These are phyloP conservation scores for Helobdella robusta DNA, from an alignment of 2,888 invertebrate genomes.

Conservation along the genomic window DNA sequence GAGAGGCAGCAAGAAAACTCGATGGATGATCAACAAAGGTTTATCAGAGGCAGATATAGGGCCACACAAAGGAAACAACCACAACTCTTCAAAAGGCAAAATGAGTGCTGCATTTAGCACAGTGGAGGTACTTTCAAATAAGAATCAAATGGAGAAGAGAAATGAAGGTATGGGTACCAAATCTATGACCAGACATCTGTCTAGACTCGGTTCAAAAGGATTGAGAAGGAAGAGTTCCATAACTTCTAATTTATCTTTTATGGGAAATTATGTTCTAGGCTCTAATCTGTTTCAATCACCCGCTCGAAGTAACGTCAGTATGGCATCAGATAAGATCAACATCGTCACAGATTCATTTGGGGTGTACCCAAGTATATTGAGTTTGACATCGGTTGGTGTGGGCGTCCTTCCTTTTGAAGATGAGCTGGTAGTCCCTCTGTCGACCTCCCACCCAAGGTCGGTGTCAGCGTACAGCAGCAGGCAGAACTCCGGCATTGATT, in stretches of 20 bases:
- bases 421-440: not conserved
- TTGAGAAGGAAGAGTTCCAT: conserved; percentile 18
- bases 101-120: conserved; percentile 10
- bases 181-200: not conserved
- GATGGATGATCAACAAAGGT: conserved; percentile 17
- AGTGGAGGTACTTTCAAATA: not conserved
- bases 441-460: conserved; percentile 10
- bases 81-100: not conserved
- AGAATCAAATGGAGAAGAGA: not conserved
- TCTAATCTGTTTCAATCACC: conserved; percentile 12
- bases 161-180: not conserved
- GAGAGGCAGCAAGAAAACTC: not conserved
- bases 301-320: not conserved
- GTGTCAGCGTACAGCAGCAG: conserved; percentile 19
- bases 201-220: not conserved
- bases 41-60: conserved; percentile 19
- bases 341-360: conserved; percentile 11
- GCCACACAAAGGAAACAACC: not conserved
- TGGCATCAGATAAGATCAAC: conserved; percentile 19
- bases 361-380: conserved; percentile 20
- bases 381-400: conserved; percentile 10
- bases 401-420: not conserved
- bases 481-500: conserved; percentile 18
- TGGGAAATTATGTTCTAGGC: conserved; percentile 21
- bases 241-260: conserved; percentile 19